phyloP scores from a whole-genome alignment of 2,113 vertebrate species.

The Menura novaehollandiae region DNA sequence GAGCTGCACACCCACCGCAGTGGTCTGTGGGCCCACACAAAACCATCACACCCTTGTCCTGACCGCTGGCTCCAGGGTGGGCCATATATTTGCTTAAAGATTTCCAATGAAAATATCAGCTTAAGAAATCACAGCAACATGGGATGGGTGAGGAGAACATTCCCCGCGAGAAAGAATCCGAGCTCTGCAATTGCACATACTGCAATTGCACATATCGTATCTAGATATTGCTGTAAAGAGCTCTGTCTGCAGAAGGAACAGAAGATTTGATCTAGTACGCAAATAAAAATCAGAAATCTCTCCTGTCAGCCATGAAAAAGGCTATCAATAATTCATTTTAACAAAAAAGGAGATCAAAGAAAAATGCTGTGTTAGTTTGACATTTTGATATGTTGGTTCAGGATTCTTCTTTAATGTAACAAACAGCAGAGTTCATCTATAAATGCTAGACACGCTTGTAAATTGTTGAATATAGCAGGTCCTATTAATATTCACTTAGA shows the following conservation, averaged over 20 bases:
- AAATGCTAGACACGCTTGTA: constrained; percentile 28
- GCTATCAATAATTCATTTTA: constrained; percentile 55
- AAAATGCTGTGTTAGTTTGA: constrained; percentile 28
- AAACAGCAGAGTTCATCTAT: constrained; percentile 40
- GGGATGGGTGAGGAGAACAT: constrained; percentile 18
- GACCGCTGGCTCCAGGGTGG: not conserved
- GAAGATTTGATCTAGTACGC: not conserved
- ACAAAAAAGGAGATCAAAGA: constrained; percentile 42
- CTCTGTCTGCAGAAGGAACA: not conserved
- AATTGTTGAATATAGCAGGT: not conserved
- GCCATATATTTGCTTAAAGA: not conserved
- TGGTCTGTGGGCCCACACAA: constrained; percentile 31
- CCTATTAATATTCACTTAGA: constrained; percentile 35
- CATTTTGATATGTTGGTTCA: constrained; percentile 49
- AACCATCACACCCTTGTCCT: not conserved
- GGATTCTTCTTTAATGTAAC: constrained; percentile 41
- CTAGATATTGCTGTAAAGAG: constrained; percentile 1
- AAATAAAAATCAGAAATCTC: constrained; percentile 44
- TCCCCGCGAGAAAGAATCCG: not conserved
- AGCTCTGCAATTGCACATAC: not conserved
- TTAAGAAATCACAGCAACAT: not conserved
- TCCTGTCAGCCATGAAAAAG: constrained; percentile 21
- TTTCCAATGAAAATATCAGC: constrained; percentile 36
- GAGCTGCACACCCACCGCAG: not conserved
- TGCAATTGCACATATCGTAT: not conserved